Conservation (phyloP, 2,888 invertebrate species). For the Cabera pusaria region DNA sequence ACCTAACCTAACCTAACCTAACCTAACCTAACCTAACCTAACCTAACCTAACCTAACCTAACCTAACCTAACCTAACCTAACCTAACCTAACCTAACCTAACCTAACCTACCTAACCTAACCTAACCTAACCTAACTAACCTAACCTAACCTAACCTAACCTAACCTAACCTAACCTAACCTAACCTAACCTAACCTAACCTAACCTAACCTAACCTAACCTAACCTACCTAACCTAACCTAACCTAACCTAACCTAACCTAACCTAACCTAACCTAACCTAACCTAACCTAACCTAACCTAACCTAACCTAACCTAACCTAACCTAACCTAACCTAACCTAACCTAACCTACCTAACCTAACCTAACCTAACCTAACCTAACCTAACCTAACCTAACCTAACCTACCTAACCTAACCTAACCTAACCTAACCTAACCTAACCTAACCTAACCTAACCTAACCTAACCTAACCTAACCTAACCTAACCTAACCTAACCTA, state of each 20-base stretch:
- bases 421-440: slow-evolving; percentile 24
- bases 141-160: slow-evolving; percentile 34
- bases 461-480: slow-evolving; percentile 29
- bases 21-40: slow-evolving; percentile 32
- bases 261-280: slow-evolving; percentile 23
- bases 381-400: slow-evolving; percentile 29
- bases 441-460: slow-evolving; percentile 30
- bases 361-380: slow-evolving; percentile 27
- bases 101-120: slow-evolving; percentile 37
- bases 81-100: slow-evolving; percentile 37
- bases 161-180: slow-evolving; percentile 31
- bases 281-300: slow-evolving; percentile 21
- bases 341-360: slow-evolving; percentile 32
- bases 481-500: slow-evolving; percentile 25
- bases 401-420: slow-evolving; percentile 1
- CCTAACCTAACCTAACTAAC: slow-evolving; percentile 37
- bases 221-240: slow-evolving; percentile 18
- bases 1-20: slow-evolving; percentile 33
- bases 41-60: slow-evolving; percentile 36
- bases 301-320: slow-evolving; percentile 28
- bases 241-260: slow-evolving; percentile 24
- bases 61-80: slow-evolving; percentile 37
- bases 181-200: slow-evolving; percentile 35
- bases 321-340: slow-evolving; percentile 29
- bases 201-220: slow-evolving; percentile 29